phyloP scores from a whole-genome alignment of 1,140 invertebrate genomes.

The Eumaeus atala region DNA sequence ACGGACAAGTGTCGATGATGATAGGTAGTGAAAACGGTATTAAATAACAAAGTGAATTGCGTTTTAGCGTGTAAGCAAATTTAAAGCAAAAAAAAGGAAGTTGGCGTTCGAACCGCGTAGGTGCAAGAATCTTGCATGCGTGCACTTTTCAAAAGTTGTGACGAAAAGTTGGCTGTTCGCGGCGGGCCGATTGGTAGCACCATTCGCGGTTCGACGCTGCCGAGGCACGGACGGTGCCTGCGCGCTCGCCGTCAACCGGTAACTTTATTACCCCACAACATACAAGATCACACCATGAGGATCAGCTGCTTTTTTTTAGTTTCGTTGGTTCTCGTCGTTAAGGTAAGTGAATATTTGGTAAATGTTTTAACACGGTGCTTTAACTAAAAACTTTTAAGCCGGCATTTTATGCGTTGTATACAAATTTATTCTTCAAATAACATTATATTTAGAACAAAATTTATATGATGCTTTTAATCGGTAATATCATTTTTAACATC shows the following conservation, averaged over 20 bases:
- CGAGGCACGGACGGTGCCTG: constrained; percentile 52
- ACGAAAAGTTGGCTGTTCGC: constrained; percentile 35
- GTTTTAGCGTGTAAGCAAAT: too few relatives aligned
- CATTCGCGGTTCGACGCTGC: constrained; percentile 60
- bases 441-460: too few relatives aligned
- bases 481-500: too few relatives aligned
- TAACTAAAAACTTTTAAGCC: neutral
- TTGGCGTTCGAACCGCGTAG: constrained; percentile 31
- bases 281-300: constrained; percentile 41
- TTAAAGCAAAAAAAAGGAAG: too few relatives aligned
- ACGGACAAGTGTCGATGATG: too few relatives aligned
- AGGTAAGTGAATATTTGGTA: constrained; percentile 43
- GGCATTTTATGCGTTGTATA: neutral
- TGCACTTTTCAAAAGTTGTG: constrained; percentile 38
- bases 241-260: constrained; percentile 40
- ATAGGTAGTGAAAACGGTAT: too few relatives aligned
- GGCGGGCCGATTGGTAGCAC: constrained; percentile 26
- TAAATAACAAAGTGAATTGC: too few relatives aligned
- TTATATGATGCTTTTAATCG: too few relatives aligned
- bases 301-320: constrained; percentile 42
- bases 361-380: constrained; percentile 18
- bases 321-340: constrained; percentile 28
- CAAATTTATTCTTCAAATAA: too few relatives aligned
- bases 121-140: constrained; percentile 37
- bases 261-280: constrained; percentile 47